These are phyloP conservation scores for Amblyteles armatorius DNA, from an alignment of 2,888 invertebrate genomes.

Conservation along the genomic window DNA sequence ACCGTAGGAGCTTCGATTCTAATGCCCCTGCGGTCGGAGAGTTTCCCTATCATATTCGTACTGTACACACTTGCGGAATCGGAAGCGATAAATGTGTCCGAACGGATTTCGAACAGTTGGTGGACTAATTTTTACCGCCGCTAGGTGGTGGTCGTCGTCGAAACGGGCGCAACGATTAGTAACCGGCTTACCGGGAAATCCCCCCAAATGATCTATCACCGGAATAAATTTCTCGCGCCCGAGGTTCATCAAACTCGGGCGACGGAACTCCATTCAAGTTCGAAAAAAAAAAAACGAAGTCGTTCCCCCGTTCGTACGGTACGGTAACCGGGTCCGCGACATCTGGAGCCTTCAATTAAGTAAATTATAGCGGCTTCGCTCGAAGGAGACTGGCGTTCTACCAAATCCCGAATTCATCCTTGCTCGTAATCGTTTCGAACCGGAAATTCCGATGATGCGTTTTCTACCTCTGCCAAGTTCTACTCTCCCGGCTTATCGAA, in stretches of 20 bases:
- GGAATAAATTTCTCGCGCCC: neutral
- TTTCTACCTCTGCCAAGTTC: slow-evolving; percentile 17
- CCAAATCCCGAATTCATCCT: slow-evolving; percentile 25
- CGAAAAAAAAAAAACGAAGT: neutral
- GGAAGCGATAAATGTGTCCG: neutral
- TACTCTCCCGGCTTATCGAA: neutral
- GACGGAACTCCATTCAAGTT: neutral
- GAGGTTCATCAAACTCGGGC: slow-evolving; percentile 18
- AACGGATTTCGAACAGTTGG: neutral
- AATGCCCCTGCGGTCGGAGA: slow-evolving; percentile 35
- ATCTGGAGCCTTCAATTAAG: slow-evolving; percentile 29
- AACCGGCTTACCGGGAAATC: slow-evolving; percentile 13
- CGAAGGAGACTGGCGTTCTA: slow-evolving; percentile 8
- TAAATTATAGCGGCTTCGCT: slow-evolving; percentile 20
- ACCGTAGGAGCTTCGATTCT: slow-evolving; percentile 44
- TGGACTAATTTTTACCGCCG: slow-evolving; percentile 9
- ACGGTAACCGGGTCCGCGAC: neutral
- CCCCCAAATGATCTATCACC: slow-evolving; percentile 13
- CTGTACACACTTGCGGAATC: neutral
- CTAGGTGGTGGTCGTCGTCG: neutral
- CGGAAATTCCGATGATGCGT: slow-evolving; percentile 31
- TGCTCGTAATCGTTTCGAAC: slow-evolving; percentile 13
- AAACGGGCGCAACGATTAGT: slow-evolving; percentile 17
- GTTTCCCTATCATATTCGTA: slow-evolving; percentile 38
- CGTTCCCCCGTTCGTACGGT: neutral